Percentiles rank a stretch among this genome's conserved stretches.
phyloP scores from a whole-genome alignment of 2,797 vertebrate genomes.

The Myotis planiceps region DNA sequence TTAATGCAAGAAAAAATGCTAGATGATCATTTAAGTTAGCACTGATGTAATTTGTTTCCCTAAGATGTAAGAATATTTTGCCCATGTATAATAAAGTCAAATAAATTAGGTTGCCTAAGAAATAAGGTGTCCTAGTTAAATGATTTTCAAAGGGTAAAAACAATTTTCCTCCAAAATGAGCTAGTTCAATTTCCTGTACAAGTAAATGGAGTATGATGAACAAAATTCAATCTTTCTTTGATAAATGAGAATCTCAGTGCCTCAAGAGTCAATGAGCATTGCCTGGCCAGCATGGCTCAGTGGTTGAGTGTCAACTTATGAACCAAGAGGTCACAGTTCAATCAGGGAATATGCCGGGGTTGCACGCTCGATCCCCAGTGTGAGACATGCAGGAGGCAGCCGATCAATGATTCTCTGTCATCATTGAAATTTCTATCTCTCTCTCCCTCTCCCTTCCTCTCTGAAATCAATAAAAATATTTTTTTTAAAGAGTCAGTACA shows the following conservation, averaged over 20 bases:
- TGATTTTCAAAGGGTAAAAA: slow-evolving; percentile 47
- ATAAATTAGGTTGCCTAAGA: slow-evolving; percentile 32
- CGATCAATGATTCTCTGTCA: no score
- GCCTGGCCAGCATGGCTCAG: no score
- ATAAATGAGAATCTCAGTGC: neutral
- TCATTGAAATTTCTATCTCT: no score
- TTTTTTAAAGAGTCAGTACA: neutral
- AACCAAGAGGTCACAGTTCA: no score
- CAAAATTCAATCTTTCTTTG: slow-evolving; percentile 4
- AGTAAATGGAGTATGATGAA: neutral
- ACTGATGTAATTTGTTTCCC: slow-evolving; percentile 13
- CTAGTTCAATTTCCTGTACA: slow-evolving; percentile 11
- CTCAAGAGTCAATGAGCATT: neutral
- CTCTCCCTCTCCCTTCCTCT: no score
- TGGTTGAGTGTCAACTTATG: no score
- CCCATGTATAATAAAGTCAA: slow-evolving; percentile 20
- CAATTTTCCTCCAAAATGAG: slow-evolving; percentile 44
- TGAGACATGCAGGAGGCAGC: no score
- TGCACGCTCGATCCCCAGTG: no score
- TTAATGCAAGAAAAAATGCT: slow-evolving; percentile 45
- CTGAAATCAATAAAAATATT: no score
- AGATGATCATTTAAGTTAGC: neutral
- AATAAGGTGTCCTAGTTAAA: neutral
- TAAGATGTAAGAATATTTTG: slow-evolving; percentile 24
- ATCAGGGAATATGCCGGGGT: no score